phyloP scores from a whole-genome alignment of 2,888 invertebrate species.

The Tigriopus californicus region DNA sequence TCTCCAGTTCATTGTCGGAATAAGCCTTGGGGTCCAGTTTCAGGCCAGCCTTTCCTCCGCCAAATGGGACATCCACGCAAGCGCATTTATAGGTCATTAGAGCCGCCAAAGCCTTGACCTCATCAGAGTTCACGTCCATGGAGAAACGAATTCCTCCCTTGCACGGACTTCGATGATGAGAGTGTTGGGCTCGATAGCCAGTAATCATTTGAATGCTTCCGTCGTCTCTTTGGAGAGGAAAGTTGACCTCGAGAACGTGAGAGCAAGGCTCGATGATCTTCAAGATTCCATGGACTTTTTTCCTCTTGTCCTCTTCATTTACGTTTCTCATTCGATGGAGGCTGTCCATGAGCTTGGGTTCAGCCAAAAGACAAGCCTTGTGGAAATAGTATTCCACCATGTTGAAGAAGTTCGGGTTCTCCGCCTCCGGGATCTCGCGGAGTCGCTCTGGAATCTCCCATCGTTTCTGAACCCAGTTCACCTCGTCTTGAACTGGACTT shows the following conservation, averaged over 20 bases:
- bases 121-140: constrained; percentile 70
- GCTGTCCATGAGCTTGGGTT: not conserved
- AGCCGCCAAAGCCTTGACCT: constrained; percentile 87
- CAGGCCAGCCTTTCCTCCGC: constrained; percentile 89
- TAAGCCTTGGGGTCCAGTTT: constrained; percentile 84
- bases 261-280: constrained; percentile 94
- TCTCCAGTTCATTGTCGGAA: constrained; percentile 80
- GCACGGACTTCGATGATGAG: constrained; percentile 43
- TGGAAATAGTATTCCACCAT: constrained; percentile 99
- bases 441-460: constrained; percentile 54
- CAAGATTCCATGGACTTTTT: constrained; percentile 85
- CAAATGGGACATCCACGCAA: constrained; percentile 95
- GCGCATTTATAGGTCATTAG: constrained; percentile 99
- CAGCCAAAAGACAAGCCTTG: constrained; percentile 49
- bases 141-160: constrained; percentile 54
- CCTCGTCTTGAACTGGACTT: no score
- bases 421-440: constrained; percentile 53
- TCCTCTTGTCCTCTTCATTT: constrained; percentile 56
- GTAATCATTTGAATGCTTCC: constrained; percentile 95
- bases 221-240: constrained; percentile 86
- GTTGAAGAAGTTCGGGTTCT: constrained; percentile 77
- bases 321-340: not conserved
- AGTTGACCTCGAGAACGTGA: constrained; percentile 74
- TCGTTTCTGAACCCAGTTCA: not conserved
- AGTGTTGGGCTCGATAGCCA: constrained; percentile 94